Percentiles rank a stretch among this genome's conserved stretches.
Conservation (phyloP, 2,888 invertebrate species). For the Zaprionus obscuricornis region DNA sequence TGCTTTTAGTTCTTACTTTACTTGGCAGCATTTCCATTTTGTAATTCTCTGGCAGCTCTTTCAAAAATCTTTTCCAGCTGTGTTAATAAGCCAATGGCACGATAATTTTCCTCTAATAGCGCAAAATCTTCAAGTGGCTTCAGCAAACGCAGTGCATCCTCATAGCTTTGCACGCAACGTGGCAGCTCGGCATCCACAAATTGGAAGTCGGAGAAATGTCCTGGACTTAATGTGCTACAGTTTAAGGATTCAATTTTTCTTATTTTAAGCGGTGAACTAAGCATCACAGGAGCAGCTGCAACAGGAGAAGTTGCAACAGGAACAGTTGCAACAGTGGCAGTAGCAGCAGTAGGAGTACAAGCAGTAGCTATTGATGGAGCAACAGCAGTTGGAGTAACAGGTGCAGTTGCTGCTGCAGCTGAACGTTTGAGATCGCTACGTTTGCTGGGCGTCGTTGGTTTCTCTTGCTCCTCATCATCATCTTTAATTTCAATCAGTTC, state of each 20-base stretch:
- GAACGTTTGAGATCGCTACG: constrained; percentile 22
- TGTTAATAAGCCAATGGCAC: constrained; percentile 80
- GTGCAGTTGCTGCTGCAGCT: too few relatives aligned
- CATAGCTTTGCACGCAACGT: constrained; percentile 61
- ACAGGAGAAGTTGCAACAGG: too few relatives aligned
- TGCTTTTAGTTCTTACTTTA: not conserved
- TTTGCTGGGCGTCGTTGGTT: not conserved
- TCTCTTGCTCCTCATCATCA: constrained; percentile 43
- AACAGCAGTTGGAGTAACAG: too few relatives aligned
- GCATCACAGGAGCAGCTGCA: not conserved
- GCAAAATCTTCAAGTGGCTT: constrained; percentile 81
- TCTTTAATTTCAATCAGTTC: constrained; percentile 58
- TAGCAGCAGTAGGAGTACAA: too few relatives aligned
- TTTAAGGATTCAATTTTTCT: constrained; percentile 63
- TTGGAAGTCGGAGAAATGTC: constrained; percentile 51
- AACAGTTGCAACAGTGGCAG: too few relatives aligned
- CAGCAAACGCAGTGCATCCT: constrained; percentile 76
- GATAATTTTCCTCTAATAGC: constrained; percentile 78
- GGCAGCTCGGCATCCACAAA: constrained; percentile 57
- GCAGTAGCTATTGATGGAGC: too few relatives aligned
- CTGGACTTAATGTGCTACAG: constrained; percentile 34
- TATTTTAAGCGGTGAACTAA: constrained; percentile 58
- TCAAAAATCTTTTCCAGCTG: constrained; percentile 80
- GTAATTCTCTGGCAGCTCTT: constrained; percentile 23
- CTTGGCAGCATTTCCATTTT: not conserved